These are phyloP conservation scores for Ophion ellenae DNA, from an alignment of 2,888 invertebrate genomes.

Conservation along the genomic window DNA sequence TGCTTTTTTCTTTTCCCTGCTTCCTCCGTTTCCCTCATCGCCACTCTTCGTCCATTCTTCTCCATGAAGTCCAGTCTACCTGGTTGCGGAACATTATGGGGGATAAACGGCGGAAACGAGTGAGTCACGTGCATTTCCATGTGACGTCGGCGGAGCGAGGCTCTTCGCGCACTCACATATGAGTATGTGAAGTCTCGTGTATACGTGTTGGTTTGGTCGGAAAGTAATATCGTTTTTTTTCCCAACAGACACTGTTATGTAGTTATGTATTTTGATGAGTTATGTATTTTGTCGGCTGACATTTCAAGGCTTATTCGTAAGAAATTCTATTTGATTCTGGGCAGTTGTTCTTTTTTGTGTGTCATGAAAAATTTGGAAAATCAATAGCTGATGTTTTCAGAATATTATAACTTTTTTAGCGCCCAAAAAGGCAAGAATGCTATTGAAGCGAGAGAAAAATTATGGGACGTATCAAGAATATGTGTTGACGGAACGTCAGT, in stretches of 20 bases:
- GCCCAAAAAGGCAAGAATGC: too few species aligned
- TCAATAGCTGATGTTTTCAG: too few species aligned
- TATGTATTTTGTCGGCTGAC: not conserved
- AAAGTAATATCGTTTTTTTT: too few species aligned
- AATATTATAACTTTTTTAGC: too few species aligned
- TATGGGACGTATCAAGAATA: too few species aligned
- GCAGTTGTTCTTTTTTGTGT: too few species aligned
- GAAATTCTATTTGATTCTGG: too few species aligned
- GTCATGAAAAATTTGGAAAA: too few species aligned
- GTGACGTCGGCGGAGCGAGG: slow-evolving; percentile 47
- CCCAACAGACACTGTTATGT: too few species aligned
- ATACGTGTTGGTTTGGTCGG: not conserved
- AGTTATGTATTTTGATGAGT: too few species aligned
- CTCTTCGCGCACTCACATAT: not conserved
- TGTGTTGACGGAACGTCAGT: too few species aligned
- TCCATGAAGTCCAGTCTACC: slow-evolving; percentile 1
- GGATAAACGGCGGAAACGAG: slow-evolving; percentile 62
- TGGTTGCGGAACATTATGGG: slow-evolving; percentile 63
- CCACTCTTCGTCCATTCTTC: not conserved
- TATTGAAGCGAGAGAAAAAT: too few species aligned
- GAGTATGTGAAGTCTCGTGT: not conserved
- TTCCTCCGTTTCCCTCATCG: slow-evolving; percentile 13
- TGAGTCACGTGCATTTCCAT: slow-evolving; percentile 64
- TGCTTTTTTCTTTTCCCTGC: slow-evolving; percentile 23
- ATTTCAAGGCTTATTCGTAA: not conserved